Percentiles rank a stretch among this genome's conserved stretches.
These are phyloP conservation scores for Grapholita molesta DNA, from an alignment of 1,140 invertebrate genomes.

Conservation along the genomic window DNA sequence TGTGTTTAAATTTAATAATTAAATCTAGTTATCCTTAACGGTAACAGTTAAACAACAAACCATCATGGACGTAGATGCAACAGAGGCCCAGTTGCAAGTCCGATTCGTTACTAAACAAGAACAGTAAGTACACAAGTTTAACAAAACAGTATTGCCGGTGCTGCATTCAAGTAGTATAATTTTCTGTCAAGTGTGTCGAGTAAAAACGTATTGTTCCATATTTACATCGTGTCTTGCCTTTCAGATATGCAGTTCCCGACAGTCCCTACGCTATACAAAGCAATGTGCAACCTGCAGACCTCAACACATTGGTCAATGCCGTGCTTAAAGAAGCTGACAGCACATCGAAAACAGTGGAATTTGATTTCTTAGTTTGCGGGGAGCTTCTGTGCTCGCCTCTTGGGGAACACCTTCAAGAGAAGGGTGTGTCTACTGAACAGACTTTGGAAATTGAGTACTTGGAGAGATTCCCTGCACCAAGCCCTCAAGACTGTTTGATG, in stretches of 20 bases:
- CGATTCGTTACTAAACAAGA: conserved; percentile 89
- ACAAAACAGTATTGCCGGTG: conserved; percentile 24
- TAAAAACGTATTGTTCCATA: no score
- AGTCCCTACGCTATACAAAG: conserved; percentile 89
- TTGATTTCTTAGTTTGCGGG: conserved; percentile 92
- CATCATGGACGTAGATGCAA: conserved; percentile 43
- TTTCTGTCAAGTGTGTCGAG: no score
- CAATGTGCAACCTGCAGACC: conserved; percentile 81
- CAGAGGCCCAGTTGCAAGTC: conserved; percentile 82
- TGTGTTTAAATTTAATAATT: background rate
- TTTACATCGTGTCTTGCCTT: conserved; percentile 20
- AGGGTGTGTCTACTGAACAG: conserved; percentile 84
- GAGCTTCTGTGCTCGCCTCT: conserved; percentile 87
- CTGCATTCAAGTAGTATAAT: background rate
- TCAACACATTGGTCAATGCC: conserved; percentile 91
- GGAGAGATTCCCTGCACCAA: conserved; percentile 90
- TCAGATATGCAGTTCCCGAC: conserved; percentile 93
- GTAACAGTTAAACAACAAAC: background rate
- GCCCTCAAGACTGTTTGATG: conserved; percentile 92
- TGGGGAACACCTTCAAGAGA: conserved; percentile 83
- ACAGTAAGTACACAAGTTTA: conserved; percentile 80
- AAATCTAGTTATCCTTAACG: background rate
- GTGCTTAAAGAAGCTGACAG: conserved; percentile 83
- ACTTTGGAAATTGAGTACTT: conserved; percentile 94
- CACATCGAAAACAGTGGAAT: conserved; percentile 81